Percentiles rank a stretch among this genome's conserved stretches.
Conservation (phyloP, 2,113 vertebrate species). For the Solea senegalensis region DNA sequence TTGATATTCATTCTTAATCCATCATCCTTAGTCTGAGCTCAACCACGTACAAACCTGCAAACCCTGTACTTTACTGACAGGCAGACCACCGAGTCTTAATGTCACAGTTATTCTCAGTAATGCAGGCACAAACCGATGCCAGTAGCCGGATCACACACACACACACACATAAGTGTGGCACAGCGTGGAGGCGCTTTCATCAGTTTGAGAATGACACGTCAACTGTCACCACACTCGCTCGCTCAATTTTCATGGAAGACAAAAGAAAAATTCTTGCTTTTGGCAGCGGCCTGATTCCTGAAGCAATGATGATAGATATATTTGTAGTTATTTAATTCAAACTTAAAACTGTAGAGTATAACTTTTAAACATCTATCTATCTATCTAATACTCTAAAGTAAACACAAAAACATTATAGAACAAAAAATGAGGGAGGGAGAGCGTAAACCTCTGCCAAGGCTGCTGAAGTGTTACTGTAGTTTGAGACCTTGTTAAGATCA, state of each 20-base stretch:
- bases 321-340: no score
- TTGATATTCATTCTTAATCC: constrained; percentile 10
- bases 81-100: constrained; percentile 17
- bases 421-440: no score
- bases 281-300: not conserved
- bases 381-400: no score
- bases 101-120: constrained; percentile 23
- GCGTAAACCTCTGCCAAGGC: no score
- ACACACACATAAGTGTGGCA: not conserved
- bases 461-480: no score
- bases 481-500: no score
- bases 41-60: constrained; percentile 15
- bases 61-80: constrained; percentile 31
- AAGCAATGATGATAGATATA: not conserved
- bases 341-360: not conserved
- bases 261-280: not conserved
- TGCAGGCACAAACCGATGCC: not conserved
- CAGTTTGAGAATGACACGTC: constrained; percentile 8
- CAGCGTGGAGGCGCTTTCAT: constrained; percentile 7
- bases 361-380: no score
- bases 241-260: not conserved
- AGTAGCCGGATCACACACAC: constrained; percentile 13
- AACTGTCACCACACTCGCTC: not conserved
- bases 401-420: no score
- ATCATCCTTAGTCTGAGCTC: constrained; percentile 9